Evolutionary conservation across 2,797 vertebrate genomes (phyloP), one percentile per base, ranked within the genome.

Genomic region (Taeniopygia guttata): DNA sequence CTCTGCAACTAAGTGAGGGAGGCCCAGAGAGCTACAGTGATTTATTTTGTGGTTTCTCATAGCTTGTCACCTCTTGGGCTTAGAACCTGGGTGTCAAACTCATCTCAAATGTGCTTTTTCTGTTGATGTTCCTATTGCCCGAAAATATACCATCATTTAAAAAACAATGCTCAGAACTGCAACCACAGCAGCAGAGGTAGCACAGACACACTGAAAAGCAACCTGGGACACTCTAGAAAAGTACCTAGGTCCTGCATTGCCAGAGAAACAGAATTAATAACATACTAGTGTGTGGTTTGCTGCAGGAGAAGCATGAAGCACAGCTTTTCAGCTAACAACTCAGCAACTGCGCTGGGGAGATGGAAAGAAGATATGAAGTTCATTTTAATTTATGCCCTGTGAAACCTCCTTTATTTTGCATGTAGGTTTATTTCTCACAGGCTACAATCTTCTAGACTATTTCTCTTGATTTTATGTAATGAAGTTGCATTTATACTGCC

Each of bases 381-480:
- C 7, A 40, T 74, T 84, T 88, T 86, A 38, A 92, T 94, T 91
- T 82, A 90, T 82, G 68, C 49, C 36, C 56, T 54, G 42, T 76
- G 70, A 93, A 97, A 79, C 48, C 79, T 83, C 49, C 32, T 36
- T 15, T 54, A 84, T 77, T 91, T 89, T 38, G 26, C 60, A 62
- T 2, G 1, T 54, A 36, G 56, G 63, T 83, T 94, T 91, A 60
- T 88, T 88, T 96, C 85, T 87, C 74, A 52, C 22, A 83, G 60
- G 38, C 48, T 86, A 90, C 59, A 96, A 69, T 13, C 51, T 92
- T 84, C 60, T 93, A 72, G 83, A 63, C 56, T 84, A 84, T 78
- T 96, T 95, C 3, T 86, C 77, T 94, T 91, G 69, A 79, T 81
- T 96, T 95, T 80, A 87, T 58, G 63, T 38, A 89, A 91, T 81